Conservation (phyloP, 2,888 invertebrate genomes). For the Shargacucullia verbasci region DNA sequence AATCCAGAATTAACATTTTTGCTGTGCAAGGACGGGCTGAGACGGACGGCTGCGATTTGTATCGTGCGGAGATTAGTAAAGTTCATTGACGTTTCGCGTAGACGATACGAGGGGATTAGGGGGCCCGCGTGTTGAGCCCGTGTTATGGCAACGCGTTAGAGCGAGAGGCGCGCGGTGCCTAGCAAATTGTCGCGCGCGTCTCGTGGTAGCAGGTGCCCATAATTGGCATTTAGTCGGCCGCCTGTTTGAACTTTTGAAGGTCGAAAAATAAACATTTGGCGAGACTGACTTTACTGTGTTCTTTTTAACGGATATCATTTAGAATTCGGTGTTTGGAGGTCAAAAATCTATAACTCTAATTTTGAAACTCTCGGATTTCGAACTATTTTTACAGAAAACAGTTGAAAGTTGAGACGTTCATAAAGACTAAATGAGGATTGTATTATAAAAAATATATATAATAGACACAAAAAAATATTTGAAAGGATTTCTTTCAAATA, state of each 20-base stretch:
- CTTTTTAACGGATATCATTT: slow-evolving; percentile 34
- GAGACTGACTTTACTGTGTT: slow-evolving; percentile 45
- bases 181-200: slow-evolving; percentile 79
- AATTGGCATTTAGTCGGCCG: slow-evolving; percentile 78
- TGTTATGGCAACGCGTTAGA: slow-evolving; percentile 55
- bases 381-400: slow-evolving; percentile 18
- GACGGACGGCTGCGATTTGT: slow-evolving; percentile 71
- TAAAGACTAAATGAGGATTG: not conserved
- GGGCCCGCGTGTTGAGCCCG: slow-evolving; percentile 59
- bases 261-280: slow-evolving; percentile 78
- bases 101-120: slow-evolving; percentile 72
- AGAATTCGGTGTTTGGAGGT: slow-evolving; percentile 8
- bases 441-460: slow-evolving; percentile 7
- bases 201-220: slow-evolving; percentile 84
- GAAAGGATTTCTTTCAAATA: slow-evolving; percentile 22
- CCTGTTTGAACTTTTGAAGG: slow-evolving; percentile 85
- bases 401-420: slow-evolving; percentile 21
- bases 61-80: slow-evolving; percentile 77
- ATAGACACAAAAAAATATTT: slow-evolving; percentile 13
- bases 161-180: slow-evolving; percentile 63
- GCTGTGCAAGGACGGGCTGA: slow-evolving; percentile 62
- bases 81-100: slow-evolving; percentile 86
- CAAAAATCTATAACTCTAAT: slow-evolving; percentile 8
- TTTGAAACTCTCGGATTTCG: not conserved
- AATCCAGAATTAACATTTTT: slow-evolving; percentile 73